A percentile compares a stretch with the other conserved stretches of the same genome.
These are phyloP conservation scores for Cactoblastis cactorum DNA, from an alignment of 2,888 invertebrate genomes.

Conservation along the genomic window DNA sequence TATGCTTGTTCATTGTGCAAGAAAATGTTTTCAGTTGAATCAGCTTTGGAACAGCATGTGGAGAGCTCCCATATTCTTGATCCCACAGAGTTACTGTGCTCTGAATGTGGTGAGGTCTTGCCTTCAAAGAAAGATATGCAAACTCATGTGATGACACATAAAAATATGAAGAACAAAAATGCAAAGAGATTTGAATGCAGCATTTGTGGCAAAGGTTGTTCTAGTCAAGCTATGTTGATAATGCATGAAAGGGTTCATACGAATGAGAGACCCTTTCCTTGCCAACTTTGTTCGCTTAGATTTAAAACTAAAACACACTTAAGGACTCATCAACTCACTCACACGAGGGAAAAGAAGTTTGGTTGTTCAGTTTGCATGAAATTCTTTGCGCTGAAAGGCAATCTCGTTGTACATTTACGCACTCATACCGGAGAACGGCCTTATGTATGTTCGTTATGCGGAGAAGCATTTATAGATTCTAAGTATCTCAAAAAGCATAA, in stretches of 20 bases:
- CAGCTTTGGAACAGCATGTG: conserved; percentile 65
- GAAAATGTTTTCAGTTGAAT: conserved; percentile 69
- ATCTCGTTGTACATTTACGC: conserved; percentile 69
- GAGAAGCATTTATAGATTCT: conserved; percentile 73
- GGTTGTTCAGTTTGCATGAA: conserved; percentile 76
- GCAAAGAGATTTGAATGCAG: conserved; percentile 62
- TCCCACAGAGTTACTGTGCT: conserved; percentile 48
- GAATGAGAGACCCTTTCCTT: conserved; percentile 69
- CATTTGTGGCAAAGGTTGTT: conserved; percentile 65
- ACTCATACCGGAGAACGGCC: conserved; percentile 76
- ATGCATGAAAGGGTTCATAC: conserved; percentile 76
- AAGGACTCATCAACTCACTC: conserved; percentile 71
- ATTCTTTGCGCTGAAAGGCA: conserved; percentile 73
- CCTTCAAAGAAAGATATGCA: conserved; percentile 56
- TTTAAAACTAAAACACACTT: conserved; percentile 75
- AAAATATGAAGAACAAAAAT: conserved; percentile 42
- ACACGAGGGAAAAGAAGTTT: conserved; percentile 73
- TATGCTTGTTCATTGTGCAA: conserved; percentile 70
- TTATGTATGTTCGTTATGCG: conserved; percentile 65
- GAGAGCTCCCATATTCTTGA: conserved; percentile 60
- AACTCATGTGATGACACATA: conserved; percentile 47
- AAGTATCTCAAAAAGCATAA: conserved; percentile 76
- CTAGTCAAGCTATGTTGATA: conserved; percentile 70
- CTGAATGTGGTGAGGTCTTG: conserved; percentile 63
- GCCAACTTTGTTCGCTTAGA: conserved; percentile 61